Base-by-base conservation (phyloP, 2,797 vertebrate genomes). In the Mus caroli region DNA sequence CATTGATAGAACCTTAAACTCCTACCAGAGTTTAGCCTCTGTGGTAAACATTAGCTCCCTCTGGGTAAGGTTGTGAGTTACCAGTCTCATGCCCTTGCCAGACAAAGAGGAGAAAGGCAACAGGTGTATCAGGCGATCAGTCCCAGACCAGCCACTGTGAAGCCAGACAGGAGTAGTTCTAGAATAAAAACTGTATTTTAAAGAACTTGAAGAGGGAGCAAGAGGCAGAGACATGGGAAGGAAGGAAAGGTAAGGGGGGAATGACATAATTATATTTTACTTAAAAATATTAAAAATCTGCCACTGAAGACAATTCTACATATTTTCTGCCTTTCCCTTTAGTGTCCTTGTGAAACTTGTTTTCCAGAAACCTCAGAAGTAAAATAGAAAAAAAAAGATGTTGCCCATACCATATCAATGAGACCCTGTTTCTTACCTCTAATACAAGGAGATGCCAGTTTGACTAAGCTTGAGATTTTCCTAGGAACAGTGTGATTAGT, bases 1-100 rank as follows among this genome's bases (percentile, higher is more conserved):
- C 86, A 62, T 8, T 79, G 91, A 89, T 76, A 95, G 76, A 67
- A 31, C 56, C 67, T 64, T 77, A 95, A 83, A 83, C 43, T 91
- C 46, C 84, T 94, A 76, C 76, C 92, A 94, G 87, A n/a, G n/a
- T 78, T 78, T 77, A 64, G 76, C 88, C 90, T 80, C 93, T 93
- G 40, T 94, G 95, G 93, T 95, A 97, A 87, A 91, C 52, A 89
- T 83, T n/a, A 96, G 19, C 58, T 95, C 83, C 90, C 83, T 95
- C 78, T 95, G 71, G 91, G 71, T 90, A 92, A 50, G 76, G 26
- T 77, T 94, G 6, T 3, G n/a, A 90, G 76, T 95, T 91, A 89
- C 84, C 87, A 95, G 24, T 54, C 76, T 90, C 37, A 62, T 17
- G 87, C 88, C 76, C 69, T 67, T 94, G 79, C 52, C 64, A 96